Conservation (phyloP, 2,888 invertebrate species). For the Teinopalpus imperialis region DNA sequence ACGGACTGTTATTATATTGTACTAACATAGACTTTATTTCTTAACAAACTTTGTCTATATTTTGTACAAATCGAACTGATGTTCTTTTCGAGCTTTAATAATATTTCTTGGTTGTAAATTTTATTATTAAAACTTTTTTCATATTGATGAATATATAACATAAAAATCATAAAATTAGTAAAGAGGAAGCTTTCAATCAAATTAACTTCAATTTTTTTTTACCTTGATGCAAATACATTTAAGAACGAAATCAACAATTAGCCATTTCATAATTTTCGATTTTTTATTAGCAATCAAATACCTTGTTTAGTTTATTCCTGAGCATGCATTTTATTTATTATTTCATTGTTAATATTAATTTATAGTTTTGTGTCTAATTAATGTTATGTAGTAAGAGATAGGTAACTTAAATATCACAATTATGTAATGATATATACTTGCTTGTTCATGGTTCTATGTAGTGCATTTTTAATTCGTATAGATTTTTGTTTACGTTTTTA, state of each 20-base stretch:
- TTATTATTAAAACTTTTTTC: constrained; percentile 77
- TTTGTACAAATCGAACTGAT: constrained; percentile 68
- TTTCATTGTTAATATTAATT: constrained; percentile 36
- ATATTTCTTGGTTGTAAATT: constrained; percentile 76
- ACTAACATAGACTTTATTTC: constrained; percentile 30
- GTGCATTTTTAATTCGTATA: background rate
- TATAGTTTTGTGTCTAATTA: constrained; percentile 38
- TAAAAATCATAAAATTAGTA: too few relatives aligned
- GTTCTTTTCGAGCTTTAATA: constrained; percentile 80
- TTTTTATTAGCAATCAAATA: background rate
- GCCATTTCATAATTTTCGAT: too few relatives aligned
- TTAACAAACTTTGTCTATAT: constrained; percentile 33
- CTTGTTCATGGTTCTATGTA: constrained; percentile 11
- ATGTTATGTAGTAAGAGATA: constrained; percentile 28
- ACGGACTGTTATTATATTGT: constrained; percentile 31
- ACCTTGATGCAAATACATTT: too few relatives aligned
- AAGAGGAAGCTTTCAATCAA: too few relatives aligned
- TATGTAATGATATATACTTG: constrained; percentile 15
- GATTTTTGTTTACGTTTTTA: constrained; percentile 6
- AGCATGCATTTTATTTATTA: constrained; percentile 56
- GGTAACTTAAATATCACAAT: constrained; percentile 20
- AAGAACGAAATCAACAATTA: too few relatives aligned
- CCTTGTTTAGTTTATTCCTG: constrained; percentile 42
- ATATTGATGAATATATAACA: too few relatives aligned
- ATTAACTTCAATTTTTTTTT: too few relatives aligned